Evolutionary conservation across 2,113 vertebrate species (phyloP), one percentile per base, ranked within the genome.

Genomic region (Willisornis vidua): DNA sequence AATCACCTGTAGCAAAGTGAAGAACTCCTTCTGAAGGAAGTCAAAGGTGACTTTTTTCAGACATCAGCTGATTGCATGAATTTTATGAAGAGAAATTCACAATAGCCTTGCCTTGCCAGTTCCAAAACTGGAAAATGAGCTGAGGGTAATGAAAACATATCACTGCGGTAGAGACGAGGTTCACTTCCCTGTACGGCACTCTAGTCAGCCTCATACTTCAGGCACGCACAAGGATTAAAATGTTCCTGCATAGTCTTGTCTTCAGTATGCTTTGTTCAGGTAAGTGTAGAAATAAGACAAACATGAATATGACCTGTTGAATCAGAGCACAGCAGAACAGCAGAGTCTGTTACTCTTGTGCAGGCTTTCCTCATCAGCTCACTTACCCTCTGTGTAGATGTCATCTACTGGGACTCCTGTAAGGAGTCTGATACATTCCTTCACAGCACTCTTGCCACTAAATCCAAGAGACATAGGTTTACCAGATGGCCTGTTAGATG

Each of bases 101-200:
- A 6, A 75, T 39, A 13, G 61, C 25, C 31, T 59, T 79, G 33
- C 11, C 14, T 41, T 43, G 41, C 41, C 62, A 62, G 31, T 45
- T 90, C 26, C 67, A 80, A 45, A 88, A 80, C 13, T 5, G 13
- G 41, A 54, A 96, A 86, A 79, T 15, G 14, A 75, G 26, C 29
- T 83, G 33, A 62, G 10, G 4, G 9, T 9, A 61, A 72, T 0
- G 0, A 79, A 90, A 37, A 39, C 3, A 2, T 35, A 39, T 65
- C 0, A 0, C 12, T 59, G 29, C 15, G 33, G 33, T 33, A 82
- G 52, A 19, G 29, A 63, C 19, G 28, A 78, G 18, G 13, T 85
- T 72, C 24, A 4, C 7, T 79, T 59, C 33, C 29, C 37, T 52
- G 4, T 70, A 85, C 13, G 54, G 31, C 6, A 31, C 45, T 61